phyloP scores from a whole-genome alignment of 1,140 invertebrate genomes.

The Drosophila athabasca region DNA sequence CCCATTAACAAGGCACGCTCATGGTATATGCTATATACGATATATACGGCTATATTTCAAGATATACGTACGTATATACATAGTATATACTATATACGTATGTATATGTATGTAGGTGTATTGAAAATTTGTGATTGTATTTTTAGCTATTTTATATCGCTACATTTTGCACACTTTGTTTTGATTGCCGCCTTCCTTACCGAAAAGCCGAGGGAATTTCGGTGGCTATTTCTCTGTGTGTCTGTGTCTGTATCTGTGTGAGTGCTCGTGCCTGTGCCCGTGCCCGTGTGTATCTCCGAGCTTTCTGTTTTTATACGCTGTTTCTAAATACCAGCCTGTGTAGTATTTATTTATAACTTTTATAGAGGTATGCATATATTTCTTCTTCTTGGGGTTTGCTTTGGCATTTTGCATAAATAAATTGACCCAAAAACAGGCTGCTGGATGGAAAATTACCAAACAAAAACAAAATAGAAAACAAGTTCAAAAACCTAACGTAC shows the following conservation, averaged over 20 bases:
- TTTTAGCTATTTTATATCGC: slow-evolving; percentile 51
- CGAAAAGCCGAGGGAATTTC: too few relatives aligned
- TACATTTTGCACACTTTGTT: slow-evolving; percentile 75
- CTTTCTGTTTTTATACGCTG: slow-evolving; percentile 64
- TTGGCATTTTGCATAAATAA: slow-evolving; percentile 51
- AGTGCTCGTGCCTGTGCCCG: not conserved
- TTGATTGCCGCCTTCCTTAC: slow-evolving; percentile 57
- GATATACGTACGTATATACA: not conserved
- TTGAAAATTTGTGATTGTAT: slow-evolving; percentile 46
- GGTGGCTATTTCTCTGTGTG: slow-evolving; percentile 12
- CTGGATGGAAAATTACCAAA: slow-evolving; percentile 61
- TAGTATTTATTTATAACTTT: slow-evolving; percentile 37
- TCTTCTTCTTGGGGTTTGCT: slow-evolving; percentile 26
- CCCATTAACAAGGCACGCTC: slow-evolving; percentile 46
- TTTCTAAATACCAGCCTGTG: slow-evolving; percentile 68
- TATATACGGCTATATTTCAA: slow-evolving; percentile 14
- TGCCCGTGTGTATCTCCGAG: slow-evolving; percentile 16
- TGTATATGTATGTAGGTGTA: slow-evolving; percentile 25
- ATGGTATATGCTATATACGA: not conserved
- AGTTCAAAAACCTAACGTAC: slow-evolving; percentile 60
- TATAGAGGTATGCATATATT: slow-evolving; percentile 6
- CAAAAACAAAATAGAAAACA: slow-evolving; percentile 9
- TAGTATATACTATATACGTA: slow-evolving; percentile 1
- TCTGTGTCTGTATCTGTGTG: slow-evolving; percentile 10
- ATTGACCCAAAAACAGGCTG: slow-evolving; percentile 64